These are phyloP conservation scores for Temnothorax longispinosus DNA, from an alignment of 1,140 invertebrate species.

Conservation along the genomic window DNA sequence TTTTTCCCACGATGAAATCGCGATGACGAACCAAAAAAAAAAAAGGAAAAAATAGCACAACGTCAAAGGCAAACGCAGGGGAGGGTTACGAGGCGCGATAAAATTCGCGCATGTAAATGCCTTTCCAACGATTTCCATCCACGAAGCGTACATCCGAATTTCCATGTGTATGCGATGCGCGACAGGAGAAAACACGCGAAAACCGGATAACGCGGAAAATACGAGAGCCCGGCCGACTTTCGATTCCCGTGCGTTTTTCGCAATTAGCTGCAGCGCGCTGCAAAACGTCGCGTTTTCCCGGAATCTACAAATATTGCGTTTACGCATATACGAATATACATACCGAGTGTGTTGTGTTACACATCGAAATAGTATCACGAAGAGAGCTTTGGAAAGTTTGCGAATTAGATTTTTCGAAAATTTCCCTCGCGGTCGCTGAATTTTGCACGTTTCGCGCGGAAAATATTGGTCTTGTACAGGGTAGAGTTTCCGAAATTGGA, in stretches of 20 bases:
- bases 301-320: slow-evolving; percentile 46
- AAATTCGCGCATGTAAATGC: slow-evolving; percentile 59
- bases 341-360: not conserved
- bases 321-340: slow-evolving; percentile 33
- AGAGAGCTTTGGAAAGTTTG: not conserved
- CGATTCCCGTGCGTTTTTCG: slow-evolving; percentile 53
- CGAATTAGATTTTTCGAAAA: slow-evolving; percentile 38
- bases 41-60: slow-evolving; percentile 10
- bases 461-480: slow-evolving; percentile 35
- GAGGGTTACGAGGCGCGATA: slow-evolving; percentile 51
- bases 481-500: slow-evolving; percentile 15
- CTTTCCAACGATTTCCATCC: slow-evolving; percentile 52
- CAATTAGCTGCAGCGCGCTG: slow-evolving; percentile 39
- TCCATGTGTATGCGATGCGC: slow-evolving; percentile 27
- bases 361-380: not conserved
- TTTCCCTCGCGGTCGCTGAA: slow-evolving; percentile 22
- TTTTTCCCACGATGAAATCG: slow-evolving; percentile 29
- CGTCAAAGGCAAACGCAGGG: slow-evolving; percentile 36
- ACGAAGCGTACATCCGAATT: slow-evolving; percentile 24
- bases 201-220: slow-evolving; percentile 59
- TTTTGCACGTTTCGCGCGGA: not conserved
- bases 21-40: not conserved
- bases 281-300: slow-evolving; percentile 39
- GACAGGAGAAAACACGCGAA: slow-evolving; percentile 49
- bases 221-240: slow-evolving; percentile 37